Base-by-base conservation (phyloP, 2,113 vertebrate genomes). In the Epinephelus fuscoguttatus region DNA sequence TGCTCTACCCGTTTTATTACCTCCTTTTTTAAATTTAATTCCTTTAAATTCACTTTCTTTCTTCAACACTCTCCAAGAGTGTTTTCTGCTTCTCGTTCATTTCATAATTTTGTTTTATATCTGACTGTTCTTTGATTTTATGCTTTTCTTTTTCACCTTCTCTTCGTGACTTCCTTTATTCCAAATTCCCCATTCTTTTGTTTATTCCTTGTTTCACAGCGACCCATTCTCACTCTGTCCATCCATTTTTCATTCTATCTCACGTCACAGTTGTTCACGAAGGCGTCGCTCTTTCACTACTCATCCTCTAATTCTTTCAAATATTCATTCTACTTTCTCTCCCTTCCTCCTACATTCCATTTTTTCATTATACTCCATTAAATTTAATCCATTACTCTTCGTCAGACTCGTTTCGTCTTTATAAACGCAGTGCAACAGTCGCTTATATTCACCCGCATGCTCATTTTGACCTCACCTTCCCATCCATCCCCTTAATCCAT, bases 1-100 rank as follows among this genome's bases (percentile, higher is more conserved):
- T 56, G 19, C 55, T 62, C 62, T 3, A 6, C 49, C 64, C 63
- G 50, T 55, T 71, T 25, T 42, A 59, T 67, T 8, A 66, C 5
- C 40, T 55, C 27, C 47, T 45, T 37, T 61, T 56, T 47, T 18
- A 15, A 52, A 52, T 75, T 60, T 83, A 84, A 86, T 74, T 78
- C 69, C 33, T 45, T 70, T 70, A 42, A 49, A 2, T 57, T 72
- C 30, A 2, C 19, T 60, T 49, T 70, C n/a, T 60, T 60, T 14
- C 27, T 33, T 56, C 52, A 21, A 6, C 25, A 8, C 15, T 3
- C n/a, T 62, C 6, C 30, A 13, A 1, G 1, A 0, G 11, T 21
- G 19, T 8, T 56, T 79, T 52, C 1, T 50, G 15, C 47, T 67
- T 15, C 19, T 19, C 7, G 0, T 25, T 70, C 50, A 19, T 50